Conservation (phyloP, 2,888 invertebrate species). For the Anoncus sp. region DNA sequence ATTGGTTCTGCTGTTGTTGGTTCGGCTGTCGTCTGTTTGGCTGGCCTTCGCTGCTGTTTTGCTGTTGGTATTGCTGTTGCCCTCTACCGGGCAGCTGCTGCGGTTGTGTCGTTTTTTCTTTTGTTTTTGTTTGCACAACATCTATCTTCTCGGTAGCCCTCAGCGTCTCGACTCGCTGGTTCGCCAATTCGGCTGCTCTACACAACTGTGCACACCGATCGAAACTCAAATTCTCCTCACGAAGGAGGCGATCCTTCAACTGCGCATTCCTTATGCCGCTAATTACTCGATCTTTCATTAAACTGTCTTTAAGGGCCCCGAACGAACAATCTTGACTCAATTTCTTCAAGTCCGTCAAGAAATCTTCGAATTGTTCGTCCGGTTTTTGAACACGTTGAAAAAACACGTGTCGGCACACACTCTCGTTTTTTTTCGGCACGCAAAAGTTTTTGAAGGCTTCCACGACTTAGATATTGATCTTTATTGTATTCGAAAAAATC, state of each 20-base stretch:
- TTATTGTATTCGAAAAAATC: no score
- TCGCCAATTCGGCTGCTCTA: constrained; percentile 63
- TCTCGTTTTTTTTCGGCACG: constrained; percentile 60
- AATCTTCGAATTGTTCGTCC: constrained; percentile 65
- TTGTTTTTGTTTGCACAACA: constrained; percentile 2
- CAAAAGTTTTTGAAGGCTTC: constrained; percentile 64
- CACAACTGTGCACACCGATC: constrained; percentile 63
- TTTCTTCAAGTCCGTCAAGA: constrained; percentile 66
- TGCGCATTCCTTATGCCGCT: constrained; percentile 63
- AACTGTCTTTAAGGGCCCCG: constrained; percentile 62
- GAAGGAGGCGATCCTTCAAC: constrained; percentile 64
- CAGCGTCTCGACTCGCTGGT: constrained; percentile 54
- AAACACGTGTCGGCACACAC: constrained; percentile 68
- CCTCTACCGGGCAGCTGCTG: constrained; percentile 2
- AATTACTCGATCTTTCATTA: constrained; percentile 69
- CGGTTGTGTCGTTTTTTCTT: background rate
- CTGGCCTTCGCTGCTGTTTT: background rate
- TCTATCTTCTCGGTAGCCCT: constrained; percentile 16
- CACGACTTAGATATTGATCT: no score
- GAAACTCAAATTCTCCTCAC: constrained; percentile 63
- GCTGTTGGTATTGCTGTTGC: constrained; percentile 22
- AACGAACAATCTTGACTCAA: constrained; percentile 67
- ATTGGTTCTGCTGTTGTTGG: constrained; percentile 2
- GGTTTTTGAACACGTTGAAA: constrained; percentile 59
- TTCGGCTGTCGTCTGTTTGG: constrained; percentile 2